Base-by-base conservation (phyloP, 2,113 vertebrate genomes). In the Dissostichus mawsoni region DNA sequence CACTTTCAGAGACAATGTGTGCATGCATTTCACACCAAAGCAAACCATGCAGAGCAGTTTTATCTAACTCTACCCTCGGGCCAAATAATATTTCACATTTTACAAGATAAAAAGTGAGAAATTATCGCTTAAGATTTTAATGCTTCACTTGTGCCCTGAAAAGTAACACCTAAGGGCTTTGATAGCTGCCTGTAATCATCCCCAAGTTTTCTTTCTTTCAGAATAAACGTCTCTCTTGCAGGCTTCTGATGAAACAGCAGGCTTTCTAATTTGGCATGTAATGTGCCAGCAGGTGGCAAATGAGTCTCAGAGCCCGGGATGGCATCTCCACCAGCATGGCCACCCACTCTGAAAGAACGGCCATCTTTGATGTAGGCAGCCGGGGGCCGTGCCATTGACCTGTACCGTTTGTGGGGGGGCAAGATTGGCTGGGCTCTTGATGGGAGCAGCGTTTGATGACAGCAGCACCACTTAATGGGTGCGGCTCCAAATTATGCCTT, bases 241-340 rank as follows among this genome's bases (percentile, higher is more conserved):
- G 69, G 67, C 68, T 74, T 82, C 57, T 80, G 88, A 92, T 83
- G 77, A 90, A 90, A 92, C 90, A 87, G 86, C 84, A 89, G 81
- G 87, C 83, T 75, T 78, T 76, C 86, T 89, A 90, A 93, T 91
- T 91, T 90, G 90, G 87, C 88, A 91, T 83, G 84, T 88, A 89
- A 86, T 85, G 77, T 71, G 67, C 69, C 91, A 82, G 91, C 89
- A 88, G 89, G 89, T 85, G 89, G 90, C 69, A 89, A 92, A 92
- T 90, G 83, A 90, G 77, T 84, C 85, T 84, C 81, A 84, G 76
- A 83, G 84, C 78, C 78, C 3, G 1, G 56, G 58, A 85, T 81
- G 78, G 80, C 83, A 81, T 85, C 81, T 87, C 72, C 78, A 83
- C 59, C 86, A 84, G 84, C 86, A 88, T 66, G 88, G 63, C 63